Conservation (phyloP, 2,113 vertebrate species). For the Desmodus rotundus region DNA sequence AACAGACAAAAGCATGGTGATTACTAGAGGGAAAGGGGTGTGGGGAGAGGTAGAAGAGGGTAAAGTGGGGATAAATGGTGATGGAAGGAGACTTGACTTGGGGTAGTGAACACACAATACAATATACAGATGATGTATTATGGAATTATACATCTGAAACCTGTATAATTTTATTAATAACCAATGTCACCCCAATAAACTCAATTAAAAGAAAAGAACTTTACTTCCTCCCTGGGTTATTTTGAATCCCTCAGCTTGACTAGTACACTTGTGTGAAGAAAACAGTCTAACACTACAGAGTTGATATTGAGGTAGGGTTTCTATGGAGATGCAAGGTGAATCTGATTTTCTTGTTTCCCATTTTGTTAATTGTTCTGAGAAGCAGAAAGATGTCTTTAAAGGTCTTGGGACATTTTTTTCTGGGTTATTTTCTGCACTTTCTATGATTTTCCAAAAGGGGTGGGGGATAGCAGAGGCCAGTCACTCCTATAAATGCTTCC, state of each 20-base stretch:
- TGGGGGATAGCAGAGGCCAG: not conserved
- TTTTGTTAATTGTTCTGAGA: slow-evolving; percentile 28
- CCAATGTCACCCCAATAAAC: not conserved
- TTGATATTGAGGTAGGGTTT: not conserved
- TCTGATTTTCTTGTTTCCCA: not conserved
- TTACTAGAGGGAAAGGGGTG: not conserved
- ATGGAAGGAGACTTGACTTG: not conserved
- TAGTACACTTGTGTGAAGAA: slow-evolving; percentile 10
- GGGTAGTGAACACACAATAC: not conserved
- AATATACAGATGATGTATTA: not conserved
- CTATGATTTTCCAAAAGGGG: not conserved
- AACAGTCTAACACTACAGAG: not conserved
- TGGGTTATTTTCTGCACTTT: not conserved
- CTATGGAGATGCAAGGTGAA: slow-evolving; percentile 20
- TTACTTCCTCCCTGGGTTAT: slow-evolving; percentile 17
- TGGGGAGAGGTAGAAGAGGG: not conserved
- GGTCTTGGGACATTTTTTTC: not conserved
- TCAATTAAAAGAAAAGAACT: not conserved
- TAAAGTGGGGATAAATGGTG: not conserved
- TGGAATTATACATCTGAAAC: not conserved
- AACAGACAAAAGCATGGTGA: not conserved
- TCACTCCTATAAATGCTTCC: not conserved
- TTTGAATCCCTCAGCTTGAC: slow-evolving; percentile 32
- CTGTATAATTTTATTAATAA: not conserved
- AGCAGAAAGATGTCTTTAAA: not conserved